Evolutionary conservation across 2,797 vertebrate genomes (phyloP), one percentile per base, ranked within the genome.

Genomic region (Tympanoctomys barrerae): DNA sequence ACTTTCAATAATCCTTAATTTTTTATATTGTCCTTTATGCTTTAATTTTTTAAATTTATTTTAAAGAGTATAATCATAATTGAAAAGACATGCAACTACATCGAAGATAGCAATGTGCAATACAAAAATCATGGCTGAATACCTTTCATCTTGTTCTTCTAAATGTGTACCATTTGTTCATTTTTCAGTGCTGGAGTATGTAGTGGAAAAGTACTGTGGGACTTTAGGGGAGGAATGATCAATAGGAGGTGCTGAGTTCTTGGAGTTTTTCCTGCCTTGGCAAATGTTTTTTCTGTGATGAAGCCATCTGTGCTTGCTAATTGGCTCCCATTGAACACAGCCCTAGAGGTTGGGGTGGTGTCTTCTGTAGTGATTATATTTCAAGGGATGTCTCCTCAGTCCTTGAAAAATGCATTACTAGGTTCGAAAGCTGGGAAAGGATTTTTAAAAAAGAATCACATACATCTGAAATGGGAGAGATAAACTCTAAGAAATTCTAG

Each of bases 301-400:
- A 80, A 19, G 21, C 52, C 57, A 91, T 80, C 79, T 59, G 39
- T 68, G 88, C 73, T 92, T 91, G 49, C 49, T 95, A 88, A 89
- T 21, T 80, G 59, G 26, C 42, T 83, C 49, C 46, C 28, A 66
- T 0, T 52, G n/a, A 91, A 93, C 28, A 57, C 24, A 90, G n/a
- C 46, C 12, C 22, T 87, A 6, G 10, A 85, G 24, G 36, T 11
- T 46, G 11, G 4, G 8, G 24, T 18, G 36, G 1, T 85, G n/a
- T 62, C 57, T 68, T n/a, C 36, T 19, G 87, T 71, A 57, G n/a
- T 57, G 52, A 62, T 75, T 93, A 61, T 13, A 86, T 77, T 87
- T 91, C 31, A 85, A 89, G 2, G 7, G 2, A 33, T 54, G 66
- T n/a, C 49, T 80, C n/a, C 66, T 22, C 79, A 19, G 21, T 83